Conservation (phyloP, 2,113 vertebrate species). For the Ptychochromis oligacanthus region DNA sequence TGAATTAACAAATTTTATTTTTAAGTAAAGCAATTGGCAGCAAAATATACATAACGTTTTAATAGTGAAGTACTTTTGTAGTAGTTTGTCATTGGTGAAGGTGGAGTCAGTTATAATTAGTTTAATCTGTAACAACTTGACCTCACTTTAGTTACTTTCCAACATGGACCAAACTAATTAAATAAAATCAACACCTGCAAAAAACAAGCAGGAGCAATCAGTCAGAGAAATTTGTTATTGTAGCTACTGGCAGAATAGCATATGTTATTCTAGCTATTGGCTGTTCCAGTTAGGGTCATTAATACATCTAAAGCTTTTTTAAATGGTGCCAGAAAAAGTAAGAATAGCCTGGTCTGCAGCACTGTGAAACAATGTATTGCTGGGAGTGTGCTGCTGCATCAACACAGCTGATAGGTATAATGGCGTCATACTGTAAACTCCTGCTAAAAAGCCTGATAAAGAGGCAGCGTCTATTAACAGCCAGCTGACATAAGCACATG, state of each 20-base stretch:
- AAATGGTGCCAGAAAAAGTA: constrained; percentile 61
- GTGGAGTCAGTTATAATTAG: not conserved
- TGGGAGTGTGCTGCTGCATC: constrained; percentile 73
- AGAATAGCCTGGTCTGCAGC: constrained; percentile 57
- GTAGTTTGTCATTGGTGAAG: not conserved
- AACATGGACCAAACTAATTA: not conserved
- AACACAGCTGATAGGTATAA: constrained; percentile 64
- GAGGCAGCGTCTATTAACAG: constrained; percentile 63
- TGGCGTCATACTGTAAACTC: constrained; percentile 66
- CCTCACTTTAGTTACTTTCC: not conserved
- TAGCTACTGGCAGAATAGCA: constrained; percentile 41
- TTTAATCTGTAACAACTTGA: not conserved
- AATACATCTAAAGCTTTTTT: constrained; percentile 31
- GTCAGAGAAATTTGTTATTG: constrained; percentile 29
- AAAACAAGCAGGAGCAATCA: not conserved
- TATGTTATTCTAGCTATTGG: no score
- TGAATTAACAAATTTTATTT: not conserved
- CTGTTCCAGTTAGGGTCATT: constrained; percentile 40
- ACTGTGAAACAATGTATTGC: constrained; percentile 64
- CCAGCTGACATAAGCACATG: constrained; percentile 64
- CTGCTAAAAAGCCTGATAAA: constrained; percentile 78
- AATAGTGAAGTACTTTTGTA: not conserved
- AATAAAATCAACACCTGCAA: not conserved
- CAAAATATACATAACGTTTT: not conserved
- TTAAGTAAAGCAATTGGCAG: not conserved